Percentiles rank a stretch among this genome's conserved stretches.
Evolutionary conservation across 2,888 invertebrate species (phyloP).

Genomic region (Cephalotes varians): DNA sequence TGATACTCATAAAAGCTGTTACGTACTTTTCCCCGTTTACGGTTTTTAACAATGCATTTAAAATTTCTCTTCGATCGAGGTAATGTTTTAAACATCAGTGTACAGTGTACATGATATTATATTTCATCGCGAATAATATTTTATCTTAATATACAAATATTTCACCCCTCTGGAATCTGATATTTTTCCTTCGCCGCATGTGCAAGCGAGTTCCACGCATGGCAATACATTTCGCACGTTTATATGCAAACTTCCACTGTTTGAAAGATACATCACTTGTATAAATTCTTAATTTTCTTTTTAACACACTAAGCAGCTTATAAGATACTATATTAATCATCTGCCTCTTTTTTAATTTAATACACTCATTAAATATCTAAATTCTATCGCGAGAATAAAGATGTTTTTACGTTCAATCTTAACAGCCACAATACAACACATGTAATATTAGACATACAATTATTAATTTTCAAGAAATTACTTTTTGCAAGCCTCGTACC

Average conservation of each 20-base stretch:
- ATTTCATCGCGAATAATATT: conserved; percentile 29
- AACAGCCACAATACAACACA: neutral
- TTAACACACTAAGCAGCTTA: neutral
- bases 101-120: neutral
- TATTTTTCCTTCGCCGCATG: conserved; percentile 5
- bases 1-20: neutral
- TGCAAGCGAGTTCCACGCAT: conserved; percentile 17
- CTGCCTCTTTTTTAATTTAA: no score
- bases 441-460: neutral
- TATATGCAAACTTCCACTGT: conserved; percentile 21
- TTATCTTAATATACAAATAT: conserved; percentile 28
- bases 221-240: conserved; percentile 30
- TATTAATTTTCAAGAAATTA: neutral
- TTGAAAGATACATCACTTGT: neutral
- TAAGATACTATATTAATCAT: neutral
- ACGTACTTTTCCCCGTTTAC: neutral
- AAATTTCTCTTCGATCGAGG: neutral
- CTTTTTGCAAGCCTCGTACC: neutral
- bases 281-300: neutral
- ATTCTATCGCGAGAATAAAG: neutral
- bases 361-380: neutral
- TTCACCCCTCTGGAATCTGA: conserved; percentile 7
- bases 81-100: conserved; percentile 44
- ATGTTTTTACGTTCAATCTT: neutral
- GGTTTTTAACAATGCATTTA: conserved; percentile 2